phyloP scores from a whole-genome alignment of 2,888 invertebrate species.

The Noctuana brunneofusca region DNA sequence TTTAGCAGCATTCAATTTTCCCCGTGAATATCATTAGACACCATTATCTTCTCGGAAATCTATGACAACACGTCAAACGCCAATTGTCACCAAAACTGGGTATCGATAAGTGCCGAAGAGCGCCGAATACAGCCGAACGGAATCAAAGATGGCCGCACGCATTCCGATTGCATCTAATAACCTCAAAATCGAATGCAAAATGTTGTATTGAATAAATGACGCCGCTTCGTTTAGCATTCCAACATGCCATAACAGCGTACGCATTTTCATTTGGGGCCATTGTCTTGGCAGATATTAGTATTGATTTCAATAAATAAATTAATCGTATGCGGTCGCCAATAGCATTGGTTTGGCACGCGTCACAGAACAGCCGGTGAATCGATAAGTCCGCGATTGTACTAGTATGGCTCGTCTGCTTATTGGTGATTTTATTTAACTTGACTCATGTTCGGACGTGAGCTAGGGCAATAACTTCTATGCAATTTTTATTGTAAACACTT shows the following conservation, averaged over 20 bases:
- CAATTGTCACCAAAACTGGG: conserved; percentile 65
- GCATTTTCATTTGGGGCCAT: conserved; percentile 81
- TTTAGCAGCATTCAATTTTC: conserved; percentile 49
- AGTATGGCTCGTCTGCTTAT: conserved; percentile 63
- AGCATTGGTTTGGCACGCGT: conserved; percentile 80
- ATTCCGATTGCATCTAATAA: conserved; percentile 83
- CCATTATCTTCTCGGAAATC: conserved; percentile 66
- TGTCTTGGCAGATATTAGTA: conserved; percentile 81
- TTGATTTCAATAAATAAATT: conserved; percentile 83
- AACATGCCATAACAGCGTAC: conserved; percentile 77
- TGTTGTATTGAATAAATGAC: conserved; percentile 79
- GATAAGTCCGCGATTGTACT: conserved; percentile 66
- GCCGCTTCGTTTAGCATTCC: conserved; percentile 80
- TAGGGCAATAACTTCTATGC: conserved; percentile 73
- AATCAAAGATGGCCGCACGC: conserved; percentile 75
- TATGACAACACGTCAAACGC: conserved; percentile 59
- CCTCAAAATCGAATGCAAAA: conserved; percentile 82
- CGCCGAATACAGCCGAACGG: conserved; percentile 67
- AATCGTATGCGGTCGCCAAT: conserved; percentile 75
- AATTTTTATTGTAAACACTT: conserved; percentile 68
- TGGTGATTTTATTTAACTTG: conserved; percentile 68
- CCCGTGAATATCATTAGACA: conserved; percentile 55
- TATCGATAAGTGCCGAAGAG: conserved; percentile 59
- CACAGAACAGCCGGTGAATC: conserved; percentile 71
- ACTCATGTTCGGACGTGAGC: conserved; percentile 74